phyloP scores from a whole-genome alignment of 2,888 invertebrate genomes.

The Liodrosophila aerea region DNA sequence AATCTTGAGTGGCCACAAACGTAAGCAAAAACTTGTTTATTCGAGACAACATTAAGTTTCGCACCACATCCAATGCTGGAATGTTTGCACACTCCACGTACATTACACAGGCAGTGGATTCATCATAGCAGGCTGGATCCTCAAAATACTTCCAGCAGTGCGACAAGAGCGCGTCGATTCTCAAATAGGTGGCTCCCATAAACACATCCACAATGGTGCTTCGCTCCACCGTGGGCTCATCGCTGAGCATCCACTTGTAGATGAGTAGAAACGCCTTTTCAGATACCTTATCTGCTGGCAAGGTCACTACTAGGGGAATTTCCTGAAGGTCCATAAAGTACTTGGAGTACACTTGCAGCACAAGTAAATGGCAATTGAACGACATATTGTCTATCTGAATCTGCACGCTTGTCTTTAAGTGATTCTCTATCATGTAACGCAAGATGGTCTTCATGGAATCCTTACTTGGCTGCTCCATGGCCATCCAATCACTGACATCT shows the following conservation, averaged over 20 bases:
- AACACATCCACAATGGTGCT: constrained; percentile 41
- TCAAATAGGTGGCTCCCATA: constrained; percentile 70
- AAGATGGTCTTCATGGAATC: constrained; percentile 29
- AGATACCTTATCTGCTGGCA: constrained; percentile 81
- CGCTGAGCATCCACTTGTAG: constrained; percentile 92
- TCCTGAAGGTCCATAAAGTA: constrained; percentile 64
- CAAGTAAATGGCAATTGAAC: constrained; percentile 74
- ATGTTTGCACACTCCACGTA: constrained; percentile 83
- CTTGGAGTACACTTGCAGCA: constrained; percentile 76
- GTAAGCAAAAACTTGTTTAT: constrained; percentile 90
- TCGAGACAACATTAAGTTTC: constrained; percentile 84
- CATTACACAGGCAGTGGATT: constrained; percentile 84
- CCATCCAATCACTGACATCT: constrained; percentile 42
- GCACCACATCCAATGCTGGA: constrained; percentile 78
- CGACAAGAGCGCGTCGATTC: constrained; percentile 60
- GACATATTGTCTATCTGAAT: constrained; percentile 53
- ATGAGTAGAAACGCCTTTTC: constrained; percentile 87
- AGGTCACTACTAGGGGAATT: constrained; percentile 30
- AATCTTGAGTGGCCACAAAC: constrained; percentile 88
- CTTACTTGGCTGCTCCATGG: constrained; percentile 41
- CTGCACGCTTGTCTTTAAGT: constrained; percentile 52
- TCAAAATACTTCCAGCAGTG: constrained; percentile 88
- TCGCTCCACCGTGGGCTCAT: constrained; percentile 85
- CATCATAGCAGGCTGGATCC: constrained; percentile 87
- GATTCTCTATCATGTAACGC: constrained; percentile 56